Conservation (phyloP, 2,797 vertebrate species). For the Falco naumanni region DNA sequence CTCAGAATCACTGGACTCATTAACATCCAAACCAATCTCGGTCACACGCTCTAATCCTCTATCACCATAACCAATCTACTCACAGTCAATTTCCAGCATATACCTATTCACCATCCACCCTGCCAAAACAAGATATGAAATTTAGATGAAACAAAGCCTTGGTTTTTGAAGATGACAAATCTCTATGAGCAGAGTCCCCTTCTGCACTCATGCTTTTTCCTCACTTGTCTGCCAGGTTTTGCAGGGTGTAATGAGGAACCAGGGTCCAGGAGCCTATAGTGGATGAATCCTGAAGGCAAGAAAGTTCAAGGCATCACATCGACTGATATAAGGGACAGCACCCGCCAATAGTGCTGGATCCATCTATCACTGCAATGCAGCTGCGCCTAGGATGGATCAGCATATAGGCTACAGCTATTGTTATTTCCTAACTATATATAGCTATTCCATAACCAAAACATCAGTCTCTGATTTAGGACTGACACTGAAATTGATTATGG, state of each 20-base stretch:
- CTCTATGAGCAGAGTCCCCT: background rate
- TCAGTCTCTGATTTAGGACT: background rate
- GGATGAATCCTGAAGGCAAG: background rate
- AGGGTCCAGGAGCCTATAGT: background rate
- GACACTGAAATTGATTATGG: background rate
- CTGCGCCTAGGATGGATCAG: rapidly evolving
- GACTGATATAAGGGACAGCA: background rate
- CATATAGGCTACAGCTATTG: too few relatives aligned
- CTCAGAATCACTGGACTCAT: background rate
- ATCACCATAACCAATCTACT: background rate
- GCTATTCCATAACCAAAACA: background rate
- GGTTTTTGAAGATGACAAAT: background rate
- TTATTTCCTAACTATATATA: too few relatives aligned
- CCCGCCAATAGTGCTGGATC: background rate
- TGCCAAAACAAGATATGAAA: background rate
- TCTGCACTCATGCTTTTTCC: background rate
- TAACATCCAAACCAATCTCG: background rate
- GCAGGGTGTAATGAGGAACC: background rate
- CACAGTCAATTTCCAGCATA: background rate
- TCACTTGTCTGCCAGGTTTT: background rate
- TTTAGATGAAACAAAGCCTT: background rate
- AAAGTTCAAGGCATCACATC: background rate
- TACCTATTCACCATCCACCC: background rate
- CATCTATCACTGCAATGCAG: background rate
- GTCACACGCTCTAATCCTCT: background rate